Evolutionary conservation across 2,113 vertebrate species (phyloP).

Genomic region (Pseudopipra pipra): DNA sequence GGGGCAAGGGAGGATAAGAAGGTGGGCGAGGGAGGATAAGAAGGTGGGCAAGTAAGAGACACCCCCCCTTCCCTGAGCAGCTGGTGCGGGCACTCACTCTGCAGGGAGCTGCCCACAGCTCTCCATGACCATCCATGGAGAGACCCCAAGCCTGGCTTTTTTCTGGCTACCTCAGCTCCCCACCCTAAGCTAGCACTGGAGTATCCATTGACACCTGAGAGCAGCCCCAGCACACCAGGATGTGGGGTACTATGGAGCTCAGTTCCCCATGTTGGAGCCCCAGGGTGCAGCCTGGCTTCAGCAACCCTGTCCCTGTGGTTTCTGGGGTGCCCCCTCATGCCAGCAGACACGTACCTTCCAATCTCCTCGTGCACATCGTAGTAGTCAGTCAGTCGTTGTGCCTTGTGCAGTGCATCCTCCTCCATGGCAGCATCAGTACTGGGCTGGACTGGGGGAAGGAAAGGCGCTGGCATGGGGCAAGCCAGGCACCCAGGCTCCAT

Average conservation of each 20-base stretch:
- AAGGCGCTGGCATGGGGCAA: neutral
- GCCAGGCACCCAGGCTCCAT: neutral
- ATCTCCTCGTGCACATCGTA: constrained; percentile 95
- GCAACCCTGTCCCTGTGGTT: neutral
- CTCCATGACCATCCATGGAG: neutral
- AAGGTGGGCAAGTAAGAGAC: neutral
- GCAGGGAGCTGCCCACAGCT: neutral
- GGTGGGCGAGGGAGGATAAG: neutral
- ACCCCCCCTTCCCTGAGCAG: neutral
- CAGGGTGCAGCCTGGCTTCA: neutral
- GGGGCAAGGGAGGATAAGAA: too few relatives aligned
- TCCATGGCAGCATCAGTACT: constrained; percentile 76
- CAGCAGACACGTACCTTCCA: constrained; percentile 73
- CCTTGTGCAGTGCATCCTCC: constrained; percentile 80
- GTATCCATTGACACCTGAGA: neutral
- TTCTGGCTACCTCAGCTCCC: fast-evolving
- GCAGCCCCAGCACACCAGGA: neutral
- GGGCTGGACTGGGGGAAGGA: constrained; percentile 74
- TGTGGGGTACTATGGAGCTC: neutral
- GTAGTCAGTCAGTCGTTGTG: constrained; percentile 86
- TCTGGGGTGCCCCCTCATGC: fast-evolving
- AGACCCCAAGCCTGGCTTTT: neutral
- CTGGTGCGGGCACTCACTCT: neutral
- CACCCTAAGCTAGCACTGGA: neutral
- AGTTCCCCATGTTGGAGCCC: fast-evolving